Evolutionary conservation across 2,888 invertebrate genomes (phyloP).

Genomic region (Chaetogeoica ovagalla): DNA sequence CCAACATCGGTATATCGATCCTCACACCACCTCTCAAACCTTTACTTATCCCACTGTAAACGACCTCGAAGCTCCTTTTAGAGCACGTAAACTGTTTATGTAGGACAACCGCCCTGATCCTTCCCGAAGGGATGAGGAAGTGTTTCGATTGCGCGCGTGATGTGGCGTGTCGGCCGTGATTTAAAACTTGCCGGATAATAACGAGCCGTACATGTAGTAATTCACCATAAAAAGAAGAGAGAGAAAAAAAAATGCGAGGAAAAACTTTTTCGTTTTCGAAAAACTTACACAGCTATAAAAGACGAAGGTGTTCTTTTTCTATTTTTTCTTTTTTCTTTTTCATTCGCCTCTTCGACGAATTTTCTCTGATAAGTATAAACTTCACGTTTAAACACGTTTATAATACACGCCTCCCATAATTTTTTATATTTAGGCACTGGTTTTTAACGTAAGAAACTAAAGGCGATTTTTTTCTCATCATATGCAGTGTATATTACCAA

Average conservation of each 20-base stretch:
- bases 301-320: neutral
- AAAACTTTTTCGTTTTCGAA: conserved; percentile 17
- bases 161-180: neutral
- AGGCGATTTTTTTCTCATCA: no score
- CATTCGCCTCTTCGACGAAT: neutral
- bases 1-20: no score
- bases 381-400: neutral
- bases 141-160: no score
- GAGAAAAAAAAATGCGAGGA: neutral
- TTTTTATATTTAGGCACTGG: neutral
- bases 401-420: no score
- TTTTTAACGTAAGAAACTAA: neutral
- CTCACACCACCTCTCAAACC: no score
- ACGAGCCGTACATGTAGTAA: neutral
- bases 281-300: neutral
- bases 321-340: no score
- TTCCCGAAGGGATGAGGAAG: no score
- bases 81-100: no score
- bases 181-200: neutral
- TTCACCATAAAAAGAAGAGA: neutral
- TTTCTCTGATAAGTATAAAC: neutral
- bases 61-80: no score
- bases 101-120: no score
- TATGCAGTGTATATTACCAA: no score
- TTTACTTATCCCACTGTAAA: no score